A percentile compares a stretch with the other conserved stretches of the same genome.
These are phyloP conservation scores for Actinia equina DNA, from an alignment of 64 coral and sea anemone species.

Conservation along the genomic window DNA sequence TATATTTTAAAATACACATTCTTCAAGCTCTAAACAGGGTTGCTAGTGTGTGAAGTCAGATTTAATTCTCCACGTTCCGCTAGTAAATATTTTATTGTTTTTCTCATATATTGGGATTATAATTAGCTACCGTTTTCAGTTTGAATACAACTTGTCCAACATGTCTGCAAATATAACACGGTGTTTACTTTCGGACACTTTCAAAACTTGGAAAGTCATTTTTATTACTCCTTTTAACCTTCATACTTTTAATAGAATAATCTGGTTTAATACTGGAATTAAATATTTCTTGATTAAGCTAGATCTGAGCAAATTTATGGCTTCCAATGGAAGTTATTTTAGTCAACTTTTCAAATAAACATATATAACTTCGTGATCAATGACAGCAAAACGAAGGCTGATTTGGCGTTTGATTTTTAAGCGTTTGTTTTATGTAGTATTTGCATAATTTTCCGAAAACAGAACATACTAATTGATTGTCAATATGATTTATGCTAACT, in stretches of 20 bases:
- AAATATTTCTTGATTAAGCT: background rate
- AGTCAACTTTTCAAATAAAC: background rate
- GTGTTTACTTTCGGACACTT: conserved; percentile 1
- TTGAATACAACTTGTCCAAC: background rate
- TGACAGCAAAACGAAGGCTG: background rate
- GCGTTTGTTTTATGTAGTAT: background rate
- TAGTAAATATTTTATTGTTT: background rate
- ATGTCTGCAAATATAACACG: background rate
- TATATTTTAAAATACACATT: background rate
- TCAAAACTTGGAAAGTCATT: background rate
- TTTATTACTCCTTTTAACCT: background rate
- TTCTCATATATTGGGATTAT: background rate
- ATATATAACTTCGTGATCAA: background rate
- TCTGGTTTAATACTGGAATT: background rate
- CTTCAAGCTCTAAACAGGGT: background rate
- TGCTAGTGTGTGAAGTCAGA: background rate
- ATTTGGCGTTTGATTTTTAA: background rate
- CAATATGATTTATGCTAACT: background rate
- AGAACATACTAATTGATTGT: background rate
- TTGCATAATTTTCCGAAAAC: background rate
- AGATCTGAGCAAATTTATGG: background rate
- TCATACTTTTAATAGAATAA: background rate
- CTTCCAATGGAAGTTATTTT: background rate
- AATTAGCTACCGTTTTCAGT: background rate
- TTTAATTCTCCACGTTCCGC: background rate